Evolutionary conservation across 1,140 invertebrate species (phyloP), one percentile per base, ranked within the genome.

Genomic region (Heliconius eleuchia): DNA sequence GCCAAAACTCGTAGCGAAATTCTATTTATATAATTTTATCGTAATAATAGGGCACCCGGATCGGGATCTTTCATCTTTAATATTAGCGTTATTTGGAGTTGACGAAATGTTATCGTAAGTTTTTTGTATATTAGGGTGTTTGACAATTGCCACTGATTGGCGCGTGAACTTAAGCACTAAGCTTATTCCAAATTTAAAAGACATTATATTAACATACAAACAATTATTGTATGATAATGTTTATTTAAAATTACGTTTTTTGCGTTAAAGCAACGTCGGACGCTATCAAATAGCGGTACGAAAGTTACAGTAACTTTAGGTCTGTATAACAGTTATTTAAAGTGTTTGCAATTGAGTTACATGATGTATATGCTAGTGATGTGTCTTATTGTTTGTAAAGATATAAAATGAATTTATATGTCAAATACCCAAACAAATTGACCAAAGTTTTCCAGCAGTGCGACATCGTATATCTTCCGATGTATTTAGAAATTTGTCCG

Each of bases 381-480:
- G 71, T 72, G 60, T 66, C 60, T 66, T 66, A 30, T 23, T 66
- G 27, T 66, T 66, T 27, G 60, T 66, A 13, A 66, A 16, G 27
- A 66, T 66, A 30, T 6, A 37, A 37, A 30, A 66, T 66, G n/a
- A 57, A 66, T 30, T 16, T 66, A 66, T 66, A 66, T 66, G 60
- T 66, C 60, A 66, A 66, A 66, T 66, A 9, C 60, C 60, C 60
- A 66, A 11, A 66, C 83, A 81, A 83, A 85, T 79, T 74, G 89
- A 90, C 88, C 89, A 91, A 91, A 91, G 90, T 92, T 91, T 88
- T 89, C 82, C 84, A 87, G 82, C 86, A 87, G 85, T 87, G 39
- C 50, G 39, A 8, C 42, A 37, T 66, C 71, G 77, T 78, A 73
- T 80, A 79, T 86, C 84, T 86, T 86, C 86, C 83, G 83, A 87